Evolutionary conservation across 1,140 invertebrate species (phyloP).

Genomic region (Drosophila insularis): DNA sequence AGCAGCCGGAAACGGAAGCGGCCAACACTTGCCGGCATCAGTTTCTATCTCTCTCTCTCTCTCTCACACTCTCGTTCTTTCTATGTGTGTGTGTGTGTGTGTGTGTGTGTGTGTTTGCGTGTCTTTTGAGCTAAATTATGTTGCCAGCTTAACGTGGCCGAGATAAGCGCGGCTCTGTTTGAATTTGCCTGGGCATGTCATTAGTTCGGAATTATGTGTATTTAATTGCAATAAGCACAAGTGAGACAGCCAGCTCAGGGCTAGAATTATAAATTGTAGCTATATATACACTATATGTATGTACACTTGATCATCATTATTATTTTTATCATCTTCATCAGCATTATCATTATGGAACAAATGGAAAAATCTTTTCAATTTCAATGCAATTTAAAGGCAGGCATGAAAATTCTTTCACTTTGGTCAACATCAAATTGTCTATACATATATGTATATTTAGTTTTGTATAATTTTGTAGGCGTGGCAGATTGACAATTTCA

Average conservation of each 20-base stretch:
- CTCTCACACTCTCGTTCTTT: not conserved
- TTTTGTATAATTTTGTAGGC: constrained; percentile 8
- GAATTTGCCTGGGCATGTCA: constrained; percentile 51
- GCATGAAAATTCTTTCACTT: too few species aligned
- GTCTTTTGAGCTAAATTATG: constrained; percentile 59
- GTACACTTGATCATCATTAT: not conserved
- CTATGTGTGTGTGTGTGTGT: not conserved
- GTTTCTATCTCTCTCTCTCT: constrained; percentile 11
- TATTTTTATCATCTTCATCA: not conserved
- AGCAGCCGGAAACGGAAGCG: constrained; percentile 64
- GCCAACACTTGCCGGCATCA: constrained; percentile 54
- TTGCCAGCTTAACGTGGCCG: constrained; percentile 58
- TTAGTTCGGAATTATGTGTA: constrained; percentile 58
- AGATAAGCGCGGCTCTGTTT: constrained; percentile 54
- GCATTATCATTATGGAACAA: too few species aligned
- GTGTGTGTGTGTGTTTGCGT: constrained; percentile 21
- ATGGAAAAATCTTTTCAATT: not conserved
- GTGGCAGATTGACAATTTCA: constrained; percentile 48
- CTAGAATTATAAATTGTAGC: constrained; percentile 1
- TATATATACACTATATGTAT: not conserved
- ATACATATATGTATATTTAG: not conserved
- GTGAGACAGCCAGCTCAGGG: constrained; percentile 8
- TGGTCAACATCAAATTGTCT: constrained; percentile 13
- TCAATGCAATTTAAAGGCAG: not conserved
- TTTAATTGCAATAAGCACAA: constrained; percentile 64